These are phyloP conservation scores for Ectropis crepuscularia DNA, from an alignment of 2,888 invertebrate genomes.

Conservation along the genomic window DNA sequence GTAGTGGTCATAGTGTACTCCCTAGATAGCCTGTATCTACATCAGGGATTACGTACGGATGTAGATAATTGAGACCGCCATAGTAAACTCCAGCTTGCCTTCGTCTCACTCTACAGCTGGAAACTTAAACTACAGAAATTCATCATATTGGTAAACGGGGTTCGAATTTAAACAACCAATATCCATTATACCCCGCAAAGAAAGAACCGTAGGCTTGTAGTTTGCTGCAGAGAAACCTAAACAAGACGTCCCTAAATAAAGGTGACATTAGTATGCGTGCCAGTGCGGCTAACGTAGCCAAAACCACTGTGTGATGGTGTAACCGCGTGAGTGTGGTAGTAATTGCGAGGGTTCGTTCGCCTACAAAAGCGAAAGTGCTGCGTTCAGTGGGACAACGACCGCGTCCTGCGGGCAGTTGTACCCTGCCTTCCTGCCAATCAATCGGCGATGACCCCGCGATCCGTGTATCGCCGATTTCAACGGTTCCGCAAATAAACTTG, in stretches of 20 bases:
- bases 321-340: conserved; percentile 78
- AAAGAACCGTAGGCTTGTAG: conserved; percentile 46
- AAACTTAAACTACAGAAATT: too few species aligned
- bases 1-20: too few species aligned
- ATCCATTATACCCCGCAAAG: conserved; percentile 52
- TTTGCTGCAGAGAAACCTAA: conserved; percentile 73
- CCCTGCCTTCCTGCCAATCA: conserved; percentile 57
- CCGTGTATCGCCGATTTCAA: conserved; percentile 29
- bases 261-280: conserved; percentile 73
- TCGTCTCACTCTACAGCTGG: too few species aligned
- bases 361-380: conserved; percentile 82
- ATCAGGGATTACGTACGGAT: too few species aligned
- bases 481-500: conserved; percentile 30
- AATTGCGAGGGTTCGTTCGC: conserved; percentile 83
- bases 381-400: conserved; percentile 84
- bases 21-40: too few species aligned
- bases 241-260: conserved; percentile 70
- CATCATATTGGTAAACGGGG: not conserved
- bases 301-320: conserved; percentile 75
- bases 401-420: conserved; percentile 70
- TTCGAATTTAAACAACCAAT: conserved; percentile 38
- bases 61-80: too few species aligned
- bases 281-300: conserved; percentile 71
- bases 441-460: conserved; percentile 36
- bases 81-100: too few species aligned